These are phyloP conservation scores for Drosophila fulvimacula DNA, from an alignment of 2,888 invertebrate species.

Conservation along the genomic window DNA sequence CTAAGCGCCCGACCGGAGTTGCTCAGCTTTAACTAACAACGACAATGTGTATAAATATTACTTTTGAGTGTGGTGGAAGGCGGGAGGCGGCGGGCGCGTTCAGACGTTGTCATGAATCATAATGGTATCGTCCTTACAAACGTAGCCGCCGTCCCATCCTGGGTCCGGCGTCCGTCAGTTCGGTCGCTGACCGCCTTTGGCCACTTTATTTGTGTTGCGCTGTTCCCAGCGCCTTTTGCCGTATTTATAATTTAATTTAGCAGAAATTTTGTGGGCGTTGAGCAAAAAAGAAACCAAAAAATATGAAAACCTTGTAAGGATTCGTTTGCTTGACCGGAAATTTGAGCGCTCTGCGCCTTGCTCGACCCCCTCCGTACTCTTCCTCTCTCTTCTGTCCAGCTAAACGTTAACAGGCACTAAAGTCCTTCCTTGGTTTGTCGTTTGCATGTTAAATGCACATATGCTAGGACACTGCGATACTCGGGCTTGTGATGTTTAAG, in stretches of 20 bases:
- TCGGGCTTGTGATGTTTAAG: conserved; percentile 58
- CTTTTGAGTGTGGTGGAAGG: conserved; percentile 6
- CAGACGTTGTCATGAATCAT: conserved; percentile 76
- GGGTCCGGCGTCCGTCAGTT: neutral
- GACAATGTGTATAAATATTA: conserved; percentile 7
- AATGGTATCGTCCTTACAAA: conserved; percentile 52
- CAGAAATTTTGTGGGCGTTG: conserved; percentile 79
- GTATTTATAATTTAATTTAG: conserved; percentile 80
- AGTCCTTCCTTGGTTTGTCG: conserved; percentile 47
- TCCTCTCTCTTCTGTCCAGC: conserved; percentile 4
- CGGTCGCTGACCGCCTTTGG: conserved; percentile 44
- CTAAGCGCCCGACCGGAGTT: conserved; percentile 31
- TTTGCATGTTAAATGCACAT: conserved; percentile 79
- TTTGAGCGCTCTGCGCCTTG: conserved; percentile 51
- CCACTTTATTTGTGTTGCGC: conserved; percentile 62
- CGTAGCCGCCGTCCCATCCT: conserved; percentile 1
- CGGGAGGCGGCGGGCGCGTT: conserved; percentile 39
- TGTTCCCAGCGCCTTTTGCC: conserved; percentile 66
- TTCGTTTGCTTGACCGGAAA: conserved; percentile 77
- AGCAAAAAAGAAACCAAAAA: conserved; percentile 61
- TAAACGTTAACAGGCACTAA: conserved; percentile 55
- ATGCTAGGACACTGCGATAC: conserved; percentile 31
- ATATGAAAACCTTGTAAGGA: conserved; percentile 66
- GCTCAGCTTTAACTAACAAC: conserved; percentile 60
- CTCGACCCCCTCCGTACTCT: neutral